Percentiles rank a stretch among this genome's conserved stretches.
These are phyloP conservation scores for Myiagra hebetior DNA, from an alignment of 2,113 vertebrate genomes.

Conservation along the genomic window DNA sequence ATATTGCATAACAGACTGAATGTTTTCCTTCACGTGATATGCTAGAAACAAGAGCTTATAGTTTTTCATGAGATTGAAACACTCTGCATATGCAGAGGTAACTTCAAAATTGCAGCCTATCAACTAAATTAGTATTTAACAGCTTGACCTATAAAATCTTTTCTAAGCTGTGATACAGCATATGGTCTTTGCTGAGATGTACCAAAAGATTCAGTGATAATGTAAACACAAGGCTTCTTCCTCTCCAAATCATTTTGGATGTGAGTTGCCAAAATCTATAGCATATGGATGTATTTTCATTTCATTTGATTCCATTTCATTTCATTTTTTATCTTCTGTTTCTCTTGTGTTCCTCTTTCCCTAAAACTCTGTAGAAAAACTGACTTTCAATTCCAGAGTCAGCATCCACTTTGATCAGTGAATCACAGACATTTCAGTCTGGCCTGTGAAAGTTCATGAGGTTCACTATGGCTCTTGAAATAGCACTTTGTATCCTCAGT, in stretches of 20 bases:
- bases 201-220: constrained; percentile 10
- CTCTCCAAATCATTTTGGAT: not conserved
- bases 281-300: not conserved
- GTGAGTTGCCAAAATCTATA: not conserved
- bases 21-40: not conserved
- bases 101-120: not conserved
- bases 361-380: not conserved
- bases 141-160: constrained; percentile 29
- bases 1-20: not conserved
- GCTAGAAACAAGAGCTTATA: not conserved
- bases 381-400: not conserved
- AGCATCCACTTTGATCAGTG: not conserved
- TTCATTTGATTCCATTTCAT: not conserved
- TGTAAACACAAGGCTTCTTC: not conserved
- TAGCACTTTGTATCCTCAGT: not conserved
- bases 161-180: not conserved
- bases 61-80: not conserved
- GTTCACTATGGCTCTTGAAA: not conserved
- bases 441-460: not conserved
- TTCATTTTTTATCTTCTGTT: not conserved
- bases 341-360: not conserved
- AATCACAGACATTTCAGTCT: not conserved
- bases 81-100: not conserved
- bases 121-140: not conserved
- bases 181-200: constrained; percentile 14